Evolutionary conservation across 2,113 vertebrate species (phyloP).

Genomic region (Antechinus flavipes): DNA sequence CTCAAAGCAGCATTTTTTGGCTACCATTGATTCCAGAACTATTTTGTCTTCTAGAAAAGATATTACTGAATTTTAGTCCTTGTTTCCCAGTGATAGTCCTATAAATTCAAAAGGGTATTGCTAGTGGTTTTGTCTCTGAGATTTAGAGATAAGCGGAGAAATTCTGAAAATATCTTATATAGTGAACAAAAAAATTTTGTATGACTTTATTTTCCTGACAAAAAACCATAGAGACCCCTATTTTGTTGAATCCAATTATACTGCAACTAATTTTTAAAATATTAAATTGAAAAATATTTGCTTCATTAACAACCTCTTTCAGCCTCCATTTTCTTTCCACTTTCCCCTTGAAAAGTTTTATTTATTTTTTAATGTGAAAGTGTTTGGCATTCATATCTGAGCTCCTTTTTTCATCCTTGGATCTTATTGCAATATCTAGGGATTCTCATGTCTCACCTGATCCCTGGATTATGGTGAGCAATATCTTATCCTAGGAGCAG

Average conservation of each 20-base stretch:
- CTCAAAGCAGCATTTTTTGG: neutral
- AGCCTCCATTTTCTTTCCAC: slow-evolving; percentile 31
- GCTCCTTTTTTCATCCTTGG: slow-evolving; percentile 36
- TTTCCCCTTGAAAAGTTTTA: slow-evolving; percentile 61
- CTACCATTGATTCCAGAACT: neutral
- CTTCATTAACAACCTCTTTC: slow-evolving; percentile 66
- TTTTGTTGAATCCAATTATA: slow-evolving; percentile 69
- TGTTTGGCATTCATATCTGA: slow-evolving; percentile 54
- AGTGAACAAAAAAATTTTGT: slow-evolving; percentile 37
- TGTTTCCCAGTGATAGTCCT: slow-evolving; percentile 14
- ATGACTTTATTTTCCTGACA: slow-evolving; percentile 68
- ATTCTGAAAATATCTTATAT: slow-evolving; percentile 63
- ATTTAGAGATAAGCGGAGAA: slow-evolving; percentile 37
- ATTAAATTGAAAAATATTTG: slow-evolving; percentile 73
- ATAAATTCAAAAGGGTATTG: slow-evolving; percentile 45
- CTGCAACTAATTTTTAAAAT: slow-evolving; percentile 78
- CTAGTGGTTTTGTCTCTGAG: slow-evolving; percentile 59
- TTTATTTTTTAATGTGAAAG: slow-evolving; percentile 63
- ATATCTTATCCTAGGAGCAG: slow-evolving; percentile 1
- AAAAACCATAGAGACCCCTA: slow-evolving; percentile 69
- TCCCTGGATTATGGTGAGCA: slow-evolving; percentile 1
- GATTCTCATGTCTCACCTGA: slow-evolving; percentile 44
- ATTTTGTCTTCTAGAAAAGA: slow-evolving; percentile 4
- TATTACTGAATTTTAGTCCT: slow-evolving; percentile 37
- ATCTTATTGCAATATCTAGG: slow-evolving; percentile 38